Conservation (phyloP, 2,113 vertebrate species). For the Tachysurus vachellii region DNA sequence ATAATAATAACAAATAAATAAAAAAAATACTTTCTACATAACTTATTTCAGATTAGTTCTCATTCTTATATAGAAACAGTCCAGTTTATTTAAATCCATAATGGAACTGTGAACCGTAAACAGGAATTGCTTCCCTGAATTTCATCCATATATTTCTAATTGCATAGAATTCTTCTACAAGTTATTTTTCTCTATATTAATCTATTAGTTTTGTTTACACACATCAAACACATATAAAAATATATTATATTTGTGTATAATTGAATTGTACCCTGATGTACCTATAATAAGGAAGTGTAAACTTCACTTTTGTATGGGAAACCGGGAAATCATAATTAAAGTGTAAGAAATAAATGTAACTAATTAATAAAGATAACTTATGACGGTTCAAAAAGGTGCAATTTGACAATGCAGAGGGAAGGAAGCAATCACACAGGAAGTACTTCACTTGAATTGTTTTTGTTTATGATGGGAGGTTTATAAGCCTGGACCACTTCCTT, state of each 20-base stretch:
- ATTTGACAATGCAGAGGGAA: not conserved
- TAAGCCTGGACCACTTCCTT: not conserved
- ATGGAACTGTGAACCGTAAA: not conserved
- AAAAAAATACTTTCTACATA: not conserved
- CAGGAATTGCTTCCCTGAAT: not conserved
- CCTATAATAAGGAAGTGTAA: not conserved
- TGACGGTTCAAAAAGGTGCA: not conserved
- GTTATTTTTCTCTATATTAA: not conserved
- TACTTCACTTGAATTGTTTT: not conserved
- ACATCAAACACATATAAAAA: not conserved
- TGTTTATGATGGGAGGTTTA: conserved; percentile 14
- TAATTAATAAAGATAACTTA: not conserved
- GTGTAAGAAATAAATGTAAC: not conserved
- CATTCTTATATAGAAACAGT: too few relatives aligned
- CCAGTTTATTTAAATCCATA: too few relatives aligned
- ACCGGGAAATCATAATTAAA: not conserved
- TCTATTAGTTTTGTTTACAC: not conserved
- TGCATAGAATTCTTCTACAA: not conserved
- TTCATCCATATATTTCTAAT: not conserved
- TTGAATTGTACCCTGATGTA: not conserved
- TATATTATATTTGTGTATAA: not conserved
- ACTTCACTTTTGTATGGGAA: not conserved
- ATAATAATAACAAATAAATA: too few relatives aligned
- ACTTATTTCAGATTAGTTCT: not conserved
- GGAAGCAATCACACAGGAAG: not conserved